Conservation (phyloP, 2,888 invertebrate genomes). For the Diploptera punctata region DNA sequence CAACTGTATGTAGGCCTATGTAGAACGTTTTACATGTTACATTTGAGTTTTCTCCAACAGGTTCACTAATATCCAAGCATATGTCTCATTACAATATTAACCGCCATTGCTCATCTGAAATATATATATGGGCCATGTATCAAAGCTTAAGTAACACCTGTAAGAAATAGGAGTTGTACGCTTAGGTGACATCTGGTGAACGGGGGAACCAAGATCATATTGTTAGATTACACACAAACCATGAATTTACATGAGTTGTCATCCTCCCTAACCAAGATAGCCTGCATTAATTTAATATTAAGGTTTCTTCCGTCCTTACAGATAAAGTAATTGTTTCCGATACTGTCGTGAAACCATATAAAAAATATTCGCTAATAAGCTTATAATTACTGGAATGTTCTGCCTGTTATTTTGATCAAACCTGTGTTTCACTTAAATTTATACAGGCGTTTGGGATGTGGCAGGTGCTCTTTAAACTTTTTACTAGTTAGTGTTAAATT, state of each 20-base stretch:
- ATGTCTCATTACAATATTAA: background rate
- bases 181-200: slow-evolving; percentile 25
- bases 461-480: too few species aligned
- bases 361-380: background rate
- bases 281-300: slow-evolving; percentile 14
- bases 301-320: slow-evolving; percentile 16
- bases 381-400: background rate
- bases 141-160: background rate
- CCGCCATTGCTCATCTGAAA: slow-evolving; percentile 6
- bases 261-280: slow-evolving; percentile 1
- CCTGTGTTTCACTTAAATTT: too few species aligned
- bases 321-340: slow-evolving; percentile 21
- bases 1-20: too few species aligned
- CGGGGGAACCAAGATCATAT: background rate
- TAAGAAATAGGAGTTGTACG: background rate
- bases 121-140: background rate
- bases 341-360: slow-evolving; percentile 1
- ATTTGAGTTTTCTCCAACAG: too few species aligned
- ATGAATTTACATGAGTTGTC: slow-evolving; percentile 30
- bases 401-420: too few species aligned
- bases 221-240: slow-evolving; percentile 8
- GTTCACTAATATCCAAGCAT: too few species aligned
- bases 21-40: too few species aligned
- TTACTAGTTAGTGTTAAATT: too few species aligned
- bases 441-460: too few species aligned